phyloP scores from a whole-genome alignment of 2,797 vertebrate species.

The Petrocephalus sullivani region DNA sequence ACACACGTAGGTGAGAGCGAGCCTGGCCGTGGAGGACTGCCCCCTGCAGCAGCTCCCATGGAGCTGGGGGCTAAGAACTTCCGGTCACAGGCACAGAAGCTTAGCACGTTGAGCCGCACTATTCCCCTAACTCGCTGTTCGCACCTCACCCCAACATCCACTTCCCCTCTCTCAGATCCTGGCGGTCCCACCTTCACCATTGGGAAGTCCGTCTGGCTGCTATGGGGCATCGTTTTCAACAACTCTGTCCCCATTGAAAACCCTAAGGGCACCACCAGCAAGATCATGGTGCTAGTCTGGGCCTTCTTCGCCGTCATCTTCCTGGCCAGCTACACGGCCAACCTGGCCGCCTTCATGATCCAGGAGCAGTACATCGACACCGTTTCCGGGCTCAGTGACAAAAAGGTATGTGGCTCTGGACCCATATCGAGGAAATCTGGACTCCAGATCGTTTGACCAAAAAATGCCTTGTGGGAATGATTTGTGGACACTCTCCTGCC shows the following conservation, averaged over 20 bases:
- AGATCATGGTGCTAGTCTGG: constrained; percentile 99
- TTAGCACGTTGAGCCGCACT: not conserved
- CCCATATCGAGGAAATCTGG: not conserved
- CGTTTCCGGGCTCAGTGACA: constrained; percentile 91
- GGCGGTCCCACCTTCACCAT: constrained; percentile 94
- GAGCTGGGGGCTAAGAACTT: not conserved
- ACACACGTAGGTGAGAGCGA: not conserved
- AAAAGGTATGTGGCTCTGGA: constrained; percentile 70
- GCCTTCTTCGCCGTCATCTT: constrained; percentile 98
- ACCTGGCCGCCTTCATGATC: constrained; percentile 97
- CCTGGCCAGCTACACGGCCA: constrained; percentile 95
- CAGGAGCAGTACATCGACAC: constrained; percentile 98
- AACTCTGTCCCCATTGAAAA: constrained; percentile 97
- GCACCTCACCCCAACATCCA: not conserved
- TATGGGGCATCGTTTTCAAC: constrained; percentile 97
- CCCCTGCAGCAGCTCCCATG: not conserved
- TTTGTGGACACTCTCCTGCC: constrained; percentile 27
- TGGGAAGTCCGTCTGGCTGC: constrained; percentile 92
- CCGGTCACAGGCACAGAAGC: not conserved
- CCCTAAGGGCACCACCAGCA: constrained; percentile 93
- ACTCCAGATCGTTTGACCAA: not conserved
- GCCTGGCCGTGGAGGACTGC: not conserved
- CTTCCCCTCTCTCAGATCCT: constrained; percentile 58
- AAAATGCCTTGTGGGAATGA: not conserved
- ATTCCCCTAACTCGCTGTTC: not conserved